phyloP scores from a whole-genome alignment of 2,888 invertebrate genomes.

The Phyllotreta cruciferae region DNA sequence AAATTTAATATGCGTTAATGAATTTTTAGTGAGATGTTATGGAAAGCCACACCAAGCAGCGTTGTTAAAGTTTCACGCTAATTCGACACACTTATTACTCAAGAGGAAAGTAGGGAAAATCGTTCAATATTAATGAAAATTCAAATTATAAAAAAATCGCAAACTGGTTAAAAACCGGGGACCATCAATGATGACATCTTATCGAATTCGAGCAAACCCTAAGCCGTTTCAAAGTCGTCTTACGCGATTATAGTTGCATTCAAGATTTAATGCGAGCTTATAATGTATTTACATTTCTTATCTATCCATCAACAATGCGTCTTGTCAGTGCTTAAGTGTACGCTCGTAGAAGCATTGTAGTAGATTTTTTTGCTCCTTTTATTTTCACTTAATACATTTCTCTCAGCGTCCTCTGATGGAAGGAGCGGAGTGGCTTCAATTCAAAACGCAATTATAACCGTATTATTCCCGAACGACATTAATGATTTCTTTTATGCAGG shows the following conservation, averaged over 20 bases:
- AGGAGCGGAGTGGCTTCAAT: conserved; percentile 24
- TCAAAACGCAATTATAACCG: conserved; percentile 22
- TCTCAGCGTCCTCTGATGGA: conserved; percentile 26
- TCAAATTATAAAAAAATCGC: no score
- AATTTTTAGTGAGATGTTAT: conserved; percentile 13
- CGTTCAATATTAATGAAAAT: no score
- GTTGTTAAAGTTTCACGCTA: not conserved
- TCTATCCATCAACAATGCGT: conserved; percentile 32
- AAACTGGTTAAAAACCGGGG: no score
- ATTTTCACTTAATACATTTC: conserved; percentile 31
- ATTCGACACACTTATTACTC: conserved; percentile 5
- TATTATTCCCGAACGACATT: conserved; percentile 19
- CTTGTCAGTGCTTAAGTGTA: conserved; percentile 32
- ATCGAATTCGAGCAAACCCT: conserved; percentile 9
- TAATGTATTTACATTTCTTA: conserved; percentile 27
- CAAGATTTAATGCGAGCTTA: conserved; percentile 25
- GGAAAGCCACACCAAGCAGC: conserved; percentile 3
- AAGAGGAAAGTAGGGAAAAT: no score
- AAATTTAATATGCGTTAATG: conserved; percentile 15
- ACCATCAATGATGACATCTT: conserved; percentile 6
- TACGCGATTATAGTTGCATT: conserved; percentile 23
- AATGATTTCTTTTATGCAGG: conserved; percentile 24
- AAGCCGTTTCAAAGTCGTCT: conserved; percentile 20
- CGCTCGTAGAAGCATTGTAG: conserved; percentile 26
- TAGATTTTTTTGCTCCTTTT: conserved; percentile 26